Conservation (phyloP, 2,797 vertebrate genomes). For the Melanotaenia trifasciata region DNA sequence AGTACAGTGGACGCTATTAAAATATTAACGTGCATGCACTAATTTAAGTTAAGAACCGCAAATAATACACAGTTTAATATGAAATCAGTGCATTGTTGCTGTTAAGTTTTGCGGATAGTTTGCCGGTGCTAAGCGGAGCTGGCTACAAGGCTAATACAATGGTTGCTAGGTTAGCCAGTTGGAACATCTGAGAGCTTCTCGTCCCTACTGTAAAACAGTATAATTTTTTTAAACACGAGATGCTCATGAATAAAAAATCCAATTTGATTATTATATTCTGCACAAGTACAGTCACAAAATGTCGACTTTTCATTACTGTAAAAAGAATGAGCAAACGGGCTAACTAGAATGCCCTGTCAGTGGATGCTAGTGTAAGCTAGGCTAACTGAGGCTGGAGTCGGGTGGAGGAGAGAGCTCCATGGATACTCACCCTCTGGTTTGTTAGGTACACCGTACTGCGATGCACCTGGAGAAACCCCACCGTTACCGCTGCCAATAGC, state of each 20-base stretch:
- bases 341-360: slow-evolving; percentile 52
- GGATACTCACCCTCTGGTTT: slow-evolving; percentile 89
- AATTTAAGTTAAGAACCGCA: rapidly evolving
- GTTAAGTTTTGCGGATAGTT: not conserved
- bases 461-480: slow-evolving; percentile 83
- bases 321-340: slow-evolving; percentile 24
- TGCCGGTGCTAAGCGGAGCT: slow-evolving; percentile 41
- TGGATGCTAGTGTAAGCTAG: slow-evolving; percentile 47
- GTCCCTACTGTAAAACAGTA: not conserved
- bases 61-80: not conserved
- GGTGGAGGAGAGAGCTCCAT: slow-evolving; percentile 47
- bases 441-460: slow-evolving; percentile 82
- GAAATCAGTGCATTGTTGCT: not conserved
- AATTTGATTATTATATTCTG: not conserved
- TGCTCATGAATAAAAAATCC: not conserved
- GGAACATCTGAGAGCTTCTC: slow-evolving; percentile 11
- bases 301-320: not conserved
- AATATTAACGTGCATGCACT: not conserved
- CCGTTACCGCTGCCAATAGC: slow-evolving; percentile 84
- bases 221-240: not conserved
- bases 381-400: slow-evolving; percentile 40
- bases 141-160: slow-evolving; percentile 40
- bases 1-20: not conserved
- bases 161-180: slow-evolving; percentile 34
- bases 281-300: not conserved